Conservation (phyloP, 92 coral and sea anemone genomes). For the Epizoanthus stellaris region DNA sequence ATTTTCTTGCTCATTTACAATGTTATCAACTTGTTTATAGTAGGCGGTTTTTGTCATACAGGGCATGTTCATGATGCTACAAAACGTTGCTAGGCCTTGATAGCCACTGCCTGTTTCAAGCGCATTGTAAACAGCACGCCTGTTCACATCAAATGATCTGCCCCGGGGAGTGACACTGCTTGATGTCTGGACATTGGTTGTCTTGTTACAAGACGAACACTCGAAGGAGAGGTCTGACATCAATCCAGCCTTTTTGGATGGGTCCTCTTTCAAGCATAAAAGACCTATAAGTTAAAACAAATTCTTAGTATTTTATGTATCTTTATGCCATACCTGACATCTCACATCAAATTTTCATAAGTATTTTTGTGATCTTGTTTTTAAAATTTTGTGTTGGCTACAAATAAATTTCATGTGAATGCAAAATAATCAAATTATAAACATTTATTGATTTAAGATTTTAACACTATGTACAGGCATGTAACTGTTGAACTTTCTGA, state of each 20-base stretch:
- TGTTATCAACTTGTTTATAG: conserved; percentile 42
- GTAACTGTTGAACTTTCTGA: too few relatives aligned
- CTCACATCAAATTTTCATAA: too few relatives aligned
- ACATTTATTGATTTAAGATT: not conserved
- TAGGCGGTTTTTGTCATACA: conserved; percentile 49
- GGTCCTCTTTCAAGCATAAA: conserved; percentile 6
- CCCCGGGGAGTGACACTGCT: too few relatives aligned
- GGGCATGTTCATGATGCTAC: not conserved
- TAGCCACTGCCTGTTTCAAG: conserved; percentile 58
- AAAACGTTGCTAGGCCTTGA: conserved; percentile 54
- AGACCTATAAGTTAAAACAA: too few relatives aligned
- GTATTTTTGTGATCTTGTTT: too few relatives aligned
- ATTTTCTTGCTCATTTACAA: too few relatives aligned
- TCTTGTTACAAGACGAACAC: not conserved
- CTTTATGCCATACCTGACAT: too few relatives aligned
- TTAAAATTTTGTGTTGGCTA: not conserved
- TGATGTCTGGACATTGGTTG: too few relatives aligned
- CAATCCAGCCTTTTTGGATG: conserved; percentile 17
- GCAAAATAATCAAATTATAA: not conserved
- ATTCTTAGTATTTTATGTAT: too few relatives aligned
- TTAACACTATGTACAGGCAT: too few relatives aligned
- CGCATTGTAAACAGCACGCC: conserved; percentile 40
- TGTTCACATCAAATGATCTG: too few relatives aligned
- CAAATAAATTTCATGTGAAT: conserved; percentile 16
- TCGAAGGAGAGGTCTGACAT: conserved; percentile 28